Evolutionary conservation across 2,113 vertebrate genomes (phyloP).

Genomic region (Oreochromis tanganicae): DNA sequence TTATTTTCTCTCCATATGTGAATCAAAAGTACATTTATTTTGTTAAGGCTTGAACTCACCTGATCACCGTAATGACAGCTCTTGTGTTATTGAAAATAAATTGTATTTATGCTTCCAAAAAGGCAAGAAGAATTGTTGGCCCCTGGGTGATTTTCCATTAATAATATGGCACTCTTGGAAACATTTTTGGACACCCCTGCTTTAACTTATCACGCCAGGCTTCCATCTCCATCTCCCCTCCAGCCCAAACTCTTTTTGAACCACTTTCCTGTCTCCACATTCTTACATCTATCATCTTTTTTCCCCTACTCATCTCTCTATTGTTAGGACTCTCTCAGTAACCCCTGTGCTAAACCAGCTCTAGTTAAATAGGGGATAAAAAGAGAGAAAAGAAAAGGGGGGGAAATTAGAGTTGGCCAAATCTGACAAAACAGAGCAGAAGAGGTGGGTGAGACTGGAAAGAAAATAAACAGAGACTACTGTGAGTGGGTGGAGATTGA

Average conservation of each 20-base stretch:
- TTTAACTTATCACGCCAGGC: background rate
- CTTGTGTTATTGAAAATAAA: background rate
- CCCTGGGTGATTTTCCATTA: background rate
- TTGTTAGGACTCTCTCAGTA: background rate
- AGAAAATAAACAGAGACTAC: conserved; percentile 48
- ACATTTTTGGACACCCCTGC: rapidly evolving
- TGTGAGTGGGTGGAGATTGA: conserved; percentile 37
- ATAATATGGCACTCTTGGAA: background rate
- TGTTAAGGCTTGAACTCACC: background rate
- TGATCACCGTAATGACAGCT: background rate
- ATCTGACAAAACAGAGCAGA: background rate
- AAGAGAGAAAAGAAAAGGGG: background rate
- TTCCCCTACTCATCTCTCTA: background rate
- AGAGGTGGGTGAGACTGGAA: conserved; percentile 2
- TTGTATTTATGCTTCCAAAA: background rate
- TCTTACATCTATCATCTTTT: background rate
- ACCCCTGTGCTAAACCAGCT: background rate
- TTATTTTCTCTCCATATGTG: background rate
- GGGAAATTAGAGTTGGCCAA: background rate
- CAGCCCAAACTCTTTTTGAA: background rate
- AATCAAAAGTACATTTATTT: background rate
- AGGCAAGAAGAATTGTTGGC: background rate
- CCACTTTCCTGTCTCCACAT: background rate
- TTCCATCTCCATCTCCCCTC: background rate
- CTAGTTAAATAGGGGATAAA: background rate